These are phyloP conservation scores for Ophraella communa DNA, from an alignment of 2,888 invertebrate species.

Conservation along the genomic window DNA sequence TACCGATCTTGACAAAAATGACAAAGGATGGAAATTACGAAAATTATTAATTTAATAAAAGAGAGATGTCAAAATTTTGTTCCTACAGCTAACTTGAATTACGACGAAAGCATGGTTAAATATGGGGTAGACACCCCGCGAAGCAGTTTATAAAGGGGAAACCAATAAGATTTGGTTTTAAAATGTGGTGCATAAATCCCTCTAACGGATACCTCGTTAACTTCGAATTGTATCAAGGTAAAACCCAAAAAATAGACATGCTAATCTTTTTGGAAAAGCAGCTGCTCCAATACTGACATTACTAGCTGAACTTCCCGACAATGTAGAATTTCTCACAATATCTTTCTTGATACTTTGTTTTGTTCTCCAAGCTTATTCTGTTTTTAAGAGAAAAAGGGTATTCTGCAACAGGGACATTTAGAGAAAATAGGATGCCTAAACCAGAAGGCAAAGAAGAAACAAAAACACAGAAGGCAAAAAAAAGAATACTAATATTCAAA, in stretches of 20 bases:
- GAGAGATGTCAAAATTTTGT: no score
- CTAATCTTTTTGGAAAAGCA: background rate
- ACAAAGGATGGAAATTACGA: no score
- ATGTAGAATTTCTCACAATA: background rate
- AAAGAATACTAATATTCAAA: no score
- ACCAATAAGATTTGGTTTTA: background rate
- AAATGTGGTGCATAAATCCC: conserved; percentile 1
- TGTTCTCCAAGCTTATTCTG: background rate
- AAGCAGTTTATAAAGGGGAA: conserved; percentile 5
- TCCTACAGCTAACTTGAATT: background rate
- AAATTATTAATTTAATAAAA: no score
- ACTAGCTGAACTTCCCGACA: no score
- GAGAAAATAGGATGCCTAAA: background rate
- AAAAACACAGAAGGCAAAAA: no score
- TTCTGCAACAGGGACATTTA: background rate
- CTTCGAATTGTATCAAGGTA: conserved; percentile 2
- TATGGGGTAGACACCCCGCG: background rate
- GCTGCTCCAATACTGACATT: background rate
- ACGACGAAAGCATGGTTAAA: conserved; percentile 10
- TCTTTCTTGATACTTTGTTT: background rate
- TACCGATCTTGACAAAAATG: no score
- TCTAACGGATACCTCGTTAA: background rate
- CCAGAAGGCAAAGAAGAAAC: no score
- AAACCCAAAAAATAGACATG: background rate
- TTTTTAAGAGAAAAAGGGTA: background rate